A percentile compares a stretch with the other conserved stretches of the same genome.
Evolutionary conservation across 2,888 invertebrate species (phyloP).

Genomic region (Pseudoips prasinana): DNA sequence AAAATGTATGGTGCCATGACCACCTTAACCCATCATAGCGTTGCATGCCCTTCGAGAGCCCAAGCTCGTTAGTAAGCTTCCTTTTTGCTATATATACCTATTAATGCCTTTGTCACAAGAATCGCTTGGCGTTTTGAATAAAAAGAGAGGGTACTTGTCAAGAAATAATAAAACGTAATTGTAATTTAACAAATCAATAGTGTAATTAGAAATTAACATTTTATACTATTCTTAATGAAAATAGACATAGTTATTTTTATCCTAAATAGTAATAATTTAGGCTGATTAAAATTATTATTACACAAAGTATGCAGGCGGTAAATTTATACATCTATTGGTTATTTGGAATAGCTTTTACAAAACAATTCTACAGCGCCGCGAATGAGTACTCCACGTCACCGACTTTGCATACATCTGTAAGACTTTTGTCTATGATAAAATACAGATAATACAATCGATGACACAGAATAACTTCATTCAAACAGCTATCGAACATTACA

Average conservation of each 20-base stretch:
- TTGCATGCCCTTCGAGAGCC: too few species aligned
- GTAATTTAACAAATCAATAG: constrained; percentile 76
- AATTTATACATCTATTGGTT: constrained; percentile 57
- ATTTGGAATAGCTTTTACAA: constrained; percentile 52
- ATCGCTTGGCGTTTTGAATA: too few species aligned
- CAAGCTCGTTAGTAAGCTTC: too few species aligned
- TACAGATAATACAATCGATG: too few species aligned
- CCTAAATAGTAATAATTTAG: constrained; percentile 55
- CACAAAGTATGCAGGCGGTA: constrained; percentile 65
- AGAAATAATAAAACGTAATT: constrained; percentile 45
- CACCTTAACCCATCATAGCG: too few species aligned
- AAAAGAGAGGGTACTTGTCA: too few species aligned
- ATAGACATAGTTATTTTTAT: constrained; percentile 59
- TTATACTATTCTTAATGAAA: constrained; percentile 71
- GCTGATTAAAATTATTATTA: constrained; percentile 65
- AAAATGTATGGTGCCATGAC: too few species aligned
- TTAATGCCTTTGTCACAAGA: too few species aligned
- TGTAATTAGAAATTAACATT: constrained; percentile 77
- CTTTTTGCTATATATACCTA: too few species aligned
- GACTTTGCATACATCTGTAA: constrained; percentile 7
- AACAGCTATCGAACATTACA: constrained; percentile 8
- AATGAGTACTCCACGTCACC: constrained; percentile 12
- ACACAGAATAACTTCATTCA: too few species aligned
- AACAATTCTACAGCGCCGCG: constrained; percentile 47
- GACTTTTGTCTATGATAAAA: constrained; percentile 6